Evolutionary conservation across 1,140 invertebrate species (phyloP), one percentile per base, ranked within the genome.

Genomic region (Phocides pigmalion): DNA sequence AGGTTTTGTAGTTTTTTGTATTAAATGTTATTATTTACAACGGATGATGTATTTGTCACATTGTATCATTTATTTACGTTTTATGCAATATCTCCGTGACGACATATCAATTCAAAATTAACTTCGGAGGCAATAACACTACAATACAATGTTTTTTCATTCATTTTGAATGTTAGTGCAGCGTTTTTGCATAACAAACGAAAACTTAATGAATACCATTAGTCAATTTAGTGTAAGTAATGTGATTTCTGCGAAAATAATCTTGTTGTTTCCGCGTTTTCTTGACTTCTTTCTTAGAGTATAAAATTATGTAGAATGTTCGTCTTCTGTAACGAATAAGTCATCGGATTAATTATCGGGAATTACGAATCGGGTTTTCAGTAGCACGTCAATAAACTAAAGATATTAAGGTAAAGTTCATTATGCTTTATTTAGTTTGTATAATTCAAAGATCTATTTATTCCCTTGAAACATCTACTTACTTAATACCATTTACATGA

Each of bases 211-310:
- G 25, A 61, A 61, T 63, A 59, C 58, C 32, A 39, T 58, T 87
- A 87, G 84, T 87, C 84, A 87, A 85, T 85, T 87, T 85, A 85
- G 79, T 62, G 66, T 74, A 67, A 68, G 72, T 74, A 76, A 76
- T 74, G 54, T 66, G 54, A 61, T 49, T 47, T 64, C 51, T 25
- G 32, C 15, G 64, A 63, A 20, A 71, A 51, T 68, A 51, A 64
- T 54, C 28, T 35, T 66, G 22, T 66, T 50, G 15, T 50, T 66
- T 68, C 64, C 44, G 51, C 20, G 53, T 65, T 61, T 59, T 59
- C 64, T 63, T 22, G 25, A 46, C 17, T 63, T 64, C 41, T 25
- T 72, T 73, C 62, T 37, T 56, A 22, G 17, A 25, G 41, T 32
- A 47, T 32, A 46, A 32, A 15, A 37, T 17, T 15, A 53, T 9